phyloP scores from a whole-genome alignment of 2,797 vertebrate species.

The Galaxias olidus region DNA sequence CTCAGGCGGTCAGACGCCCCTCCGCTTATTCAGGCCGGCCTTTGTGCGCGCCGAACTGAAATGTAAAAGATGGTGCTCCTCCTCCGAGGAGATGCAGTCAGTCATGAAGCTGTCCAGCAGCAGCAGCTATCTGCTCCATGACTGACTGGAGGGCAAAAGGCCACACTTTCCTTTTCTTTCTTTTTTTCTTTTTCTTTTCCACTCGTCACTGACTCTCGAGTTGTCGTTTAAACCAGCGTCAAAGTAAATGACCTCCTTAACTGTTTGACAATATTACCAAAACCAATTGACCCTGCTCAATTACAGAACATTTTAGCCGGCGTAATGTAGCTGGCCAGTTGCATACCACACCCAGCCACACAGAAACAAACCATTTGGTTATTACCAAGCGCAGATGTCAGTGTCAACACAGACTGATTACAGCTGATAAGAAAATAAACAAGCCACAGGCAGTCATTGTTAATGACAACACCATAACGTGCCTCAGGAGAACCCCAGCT shows the following conservation, averaged over 20 bases:
- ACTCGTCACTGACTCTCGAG: constrained; percentile 44
- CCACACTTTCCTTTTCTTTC: constrained; percentile 60
- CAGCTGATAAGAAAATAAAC: constrained; percentile 75
- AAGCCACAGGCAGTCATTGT: constrained; percentile 71
- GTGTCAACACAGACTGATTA: constrained; percentile 75
- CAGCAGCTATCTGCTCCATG: constrained; percentile 66
- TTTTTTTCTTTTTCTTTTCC: constrained; percentile 50
- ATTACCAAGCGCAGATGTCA: constrained; percentile 72
- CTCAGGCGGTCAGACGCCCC: constrained; percentile 66
- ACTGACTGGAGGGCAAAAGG: constrained; percentile 68
- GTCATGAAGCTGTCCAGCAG: constrained; percentile 73
- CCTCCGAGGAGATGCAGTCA: constrained; percentile 75
- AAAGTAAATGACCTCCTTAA: constrained; percentile 37
- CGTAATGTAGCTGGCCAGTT: background rate
- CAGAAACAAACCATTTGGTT: constrained; percentile 58
- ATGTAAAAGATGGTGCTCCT: constrained; percentile 67
- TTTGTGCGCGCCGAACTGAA: constrained; percentile 55
- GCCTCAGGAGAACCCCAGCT: constrained; percentile 62
- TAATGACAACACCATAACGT: constrained; percentile 71
- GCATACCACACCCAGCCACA: constrained; percentile 45
- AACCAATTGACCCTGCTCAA: too few relatives aligned
- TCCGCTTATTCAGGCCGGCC: constrained; percentile 53
- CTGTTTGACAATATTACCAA: constrained; percentile 18
- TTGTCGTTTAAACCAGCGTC: background rate
- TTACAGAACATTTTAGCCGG: too few relatives aligned